Evolutionary conservation across 2,113 vertebrate genomes (phyloP).

Genomic region (Pangasianodon gigas): DNA sequence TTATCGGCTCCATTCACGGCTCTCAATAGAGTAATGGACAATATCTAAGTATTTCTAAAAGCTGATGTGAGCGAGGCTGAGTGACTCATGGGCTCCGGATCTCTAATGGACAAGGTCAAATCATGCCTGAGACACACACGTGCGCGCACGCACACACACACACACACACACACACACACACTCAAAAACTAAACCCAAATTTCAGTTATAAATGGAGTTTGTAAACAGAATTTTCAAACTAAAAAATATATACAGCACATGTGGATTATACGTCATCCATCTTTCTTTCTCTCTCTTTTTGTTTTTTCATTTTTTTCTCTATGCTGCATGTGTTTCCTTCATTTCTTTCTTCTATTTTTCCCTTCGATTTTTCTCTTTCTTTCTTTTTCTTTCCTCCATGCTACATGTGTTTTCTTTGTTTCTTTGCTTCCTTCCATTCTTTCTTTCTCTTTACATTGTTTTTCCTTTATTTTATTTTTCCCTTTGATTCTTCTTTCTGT

Average conservation of each 20-base stretch:
- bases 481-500: no score
- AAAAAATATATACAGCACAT: neutral
- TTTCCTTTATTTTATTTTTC: neutral
- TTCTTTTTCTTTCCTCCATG: neutral
- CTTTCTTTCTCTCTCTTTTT: neutral
- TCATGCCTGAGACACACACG: neutral
- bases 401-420: neutral
- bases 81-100: constrained; percentile 18
- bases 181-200: neutral
- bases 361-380: no score
- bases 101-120: constrained; percentile 10
- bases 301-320: no score
- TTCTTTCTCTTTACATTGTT: neutral
- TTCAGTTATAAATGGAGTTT: neutral
- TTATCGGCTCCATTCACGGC: neutral
- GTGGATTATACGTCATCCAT: neutral
- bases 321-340: neutral
- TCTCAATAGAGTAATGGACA: neutral
- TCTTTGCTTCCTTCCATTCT: no score
- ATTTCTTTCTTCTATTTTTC: neutral
- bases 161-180: neutral
- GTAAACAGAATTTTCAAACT: neutral
- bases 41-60: neutral
- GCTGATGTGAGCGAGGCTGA: neutral
- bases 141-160: neutral